These are phyloP conservation scores for Battus philenor DNA, from an alignment of 1,140 invertebrate genomes.

Conservation along the genomic window DNA sequence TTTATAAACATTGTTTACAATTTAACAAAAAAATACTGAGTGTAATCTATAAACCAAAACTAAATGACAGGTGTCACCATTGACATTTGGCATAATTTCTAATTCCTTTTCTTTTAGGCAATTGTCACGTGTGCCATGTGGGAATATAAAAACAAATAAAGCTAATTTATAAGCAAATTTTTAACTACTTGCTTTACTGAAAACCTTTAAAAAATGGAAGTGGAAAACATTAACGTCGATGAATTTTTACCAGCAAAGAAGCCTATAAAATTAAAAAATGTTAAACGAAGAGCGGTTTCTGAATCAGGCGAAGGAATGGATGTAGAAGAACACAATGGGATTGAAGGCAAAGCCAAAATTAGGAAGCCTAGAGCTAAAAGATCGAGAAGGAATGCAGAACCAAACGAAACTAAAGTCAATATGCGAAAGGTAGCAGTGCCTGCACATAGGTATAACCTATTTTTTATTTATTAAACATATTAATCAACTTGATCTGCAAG, in stretches of 20 bases:
- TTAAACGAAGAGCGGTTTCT: slow-evolving; percentile 71
- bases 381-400: slow-evolving; percentile 71
- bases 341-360: slow-evolving; percentile 77
- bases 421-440: slow-evolving; percentile 81
- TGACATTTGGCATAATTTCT: too few relatives aligned
- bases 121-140: slow-evolving; percentile 34
- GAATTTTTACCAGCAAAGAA: slow-evolving; percentile 76
- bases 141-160: slow-evolving; percentile 21
- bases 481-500: too few relatives aligned
- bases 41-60: too few relatives aligned
- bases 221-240: slow-evolving; percentile 76
- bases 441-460: slow-evolving; percentile 75
- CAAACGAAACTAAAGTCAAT: slow-evolving; percentile 76
- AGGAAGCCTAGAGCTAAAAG: slow-evolving; percentile 71
- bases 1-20: too few relatives aligned
- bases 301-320: slow-evolving; percentile 77
- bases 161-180: too few relatives aligned
- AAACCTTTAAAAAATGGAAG: slow-evolving; percentile 63
- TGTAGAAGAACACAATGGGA: slow-evolving; percentile 80
- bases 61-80: too few relatives aligned
- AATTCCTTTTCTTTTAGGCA: slow-evolving; percentile 28
- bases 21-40: too few relatives aligned
- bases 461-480: too few relatives aligned
- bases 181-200: too few relatives aligned
- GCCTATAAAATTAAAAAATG: slow-evolving; percentile 67